Percentiles rank a stretch among this genome's conserved stretches.
These are phyloP conservation scores for Lagopus leucura DNA, from an alignment of 2,113 vertebrate genomes.

Conservation along the genomic window DNA sequence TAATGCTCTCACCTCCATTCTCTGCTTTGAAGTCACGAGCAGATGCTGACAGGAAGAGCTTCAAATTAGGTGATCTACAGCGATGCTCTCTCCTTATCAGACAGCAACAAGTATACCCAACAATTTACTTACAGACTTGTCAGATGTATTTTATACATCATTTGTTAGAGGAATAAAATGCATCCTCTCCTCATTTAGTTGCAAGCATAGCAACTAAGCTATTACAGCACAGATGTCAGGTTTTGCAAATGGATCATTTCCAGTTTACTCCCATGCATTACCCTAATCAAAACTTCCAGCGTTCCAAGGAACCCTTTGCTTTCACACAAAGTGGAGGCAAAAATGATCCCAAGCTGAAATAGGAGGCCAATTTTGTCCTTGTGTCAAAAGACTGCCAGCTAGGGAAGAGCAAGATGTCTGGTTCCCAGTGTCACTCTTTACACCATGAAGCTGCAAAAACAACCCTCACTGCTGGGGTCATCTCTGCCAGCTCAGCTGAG, in stretches of 20 bases:
- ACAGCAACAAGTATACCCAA: background rate
- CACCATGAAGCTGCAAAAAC: background rate
- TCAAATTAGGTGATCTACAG: background rate
- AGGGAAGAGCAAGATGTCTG: background rate
- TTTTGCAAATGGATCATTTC: slow-evolving; percentile 1
- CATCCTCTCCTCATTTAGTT: background rate
- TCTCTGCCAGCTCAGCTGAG: slow-evolving; percentile 58
- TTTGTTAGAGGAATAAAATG: background rate
- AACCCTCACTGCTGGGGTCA: background rate
- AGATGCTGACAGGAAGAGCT: background rate
- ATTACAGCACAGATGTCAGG: background rate
- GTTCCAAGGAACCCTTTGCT: slow-evolving; percentile 11
- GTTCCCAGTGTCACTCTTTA: slow-evolving; percentile 42
- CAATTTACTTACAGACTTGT: background rate
- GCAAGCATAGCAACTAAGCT: background rate
- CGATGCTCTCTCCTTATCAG: background rate
- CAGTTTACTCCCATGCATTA: background rate
- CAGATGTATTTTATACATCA: background rate
- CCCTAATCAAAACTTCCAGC: background rate
- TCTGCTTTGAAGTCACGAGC: background rate
- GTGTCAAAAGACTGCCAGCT: background rate
- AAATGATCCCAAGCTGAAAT: slow-evolving; percentile 5
- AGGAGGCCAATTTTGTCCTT: background rate
- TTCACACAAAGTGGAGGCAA: background rate
- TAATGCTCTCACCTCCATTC: background rate